Conservation (phyloP, 1,140 invertebrate genomes). For the Fopius arisanus region DNA sequence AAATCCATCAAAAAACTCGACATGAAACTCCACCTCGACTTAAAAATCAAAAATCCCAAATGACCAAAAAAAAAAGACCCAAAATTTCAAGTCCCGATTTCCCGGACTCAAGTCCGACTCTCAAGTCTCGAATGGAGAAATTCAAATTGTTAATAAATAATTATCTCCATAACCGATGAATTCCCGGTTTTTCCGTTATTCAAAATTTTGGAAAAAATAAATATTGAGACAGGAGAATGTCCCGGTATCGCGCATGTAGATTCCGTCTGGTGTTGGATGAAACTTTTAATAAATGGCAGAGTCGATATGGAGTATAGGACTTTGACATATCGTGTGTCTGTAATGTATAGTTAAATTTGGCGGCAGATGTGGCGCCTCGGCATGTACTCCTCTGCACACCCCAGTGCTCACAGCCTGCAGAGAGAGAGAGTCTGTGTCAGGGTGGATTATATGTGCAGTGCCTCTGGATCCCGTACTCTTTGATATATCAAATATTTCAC, state of each 20-base stretch:
- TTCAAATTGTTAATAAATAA: too few species aligned
- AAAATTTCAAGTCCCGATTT: too few species aligned
- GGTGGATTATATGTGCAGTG: constrained; percentile 9
- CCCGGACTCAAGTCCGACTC: too few species aligned
- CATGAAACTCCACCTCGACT: too few species aligned
- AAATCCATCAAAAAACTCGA: too few species aligned
- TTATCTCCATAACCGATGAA: too few species aligned
- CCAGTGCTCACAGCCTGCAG: background rate
- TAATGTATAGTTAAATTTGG: constrained; percentile 68
- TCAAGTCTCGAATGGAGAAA: too few species aligned
- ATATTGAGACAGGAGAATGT: background rate
- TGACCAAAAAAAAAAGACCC: too few species aligned
- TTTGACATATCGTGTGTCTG: constrained; percentile 68
- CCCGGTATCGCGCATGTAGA: constrained; percentile 5
- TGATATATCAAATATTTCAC: constrained; percentile 44
- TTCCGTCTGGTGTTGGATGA: constrained; percentile 52
- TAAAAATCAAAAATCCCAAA: too few species aligned
- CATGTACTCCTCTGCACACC: constrained; percentile 43
- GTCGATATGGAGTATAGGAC: constrained; percentile 68
- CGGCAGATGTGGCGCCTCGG: constrained; percentile 58
- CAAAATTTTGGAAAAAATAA: background rate
- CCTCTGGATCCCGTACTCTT: constrained; percentile 35
- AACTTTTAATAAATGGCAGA: constrained; percentile 67
- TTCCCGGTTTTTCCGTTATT: too few species aligned
- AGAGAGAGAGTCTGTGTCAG: background rate